Percentiles rank a stretch among this genome's conserved stretches.
phyloP scores from a whole-genome alignment of 2,797 vertebrate species.

The Gephyroberyx darwinii region DNA sequence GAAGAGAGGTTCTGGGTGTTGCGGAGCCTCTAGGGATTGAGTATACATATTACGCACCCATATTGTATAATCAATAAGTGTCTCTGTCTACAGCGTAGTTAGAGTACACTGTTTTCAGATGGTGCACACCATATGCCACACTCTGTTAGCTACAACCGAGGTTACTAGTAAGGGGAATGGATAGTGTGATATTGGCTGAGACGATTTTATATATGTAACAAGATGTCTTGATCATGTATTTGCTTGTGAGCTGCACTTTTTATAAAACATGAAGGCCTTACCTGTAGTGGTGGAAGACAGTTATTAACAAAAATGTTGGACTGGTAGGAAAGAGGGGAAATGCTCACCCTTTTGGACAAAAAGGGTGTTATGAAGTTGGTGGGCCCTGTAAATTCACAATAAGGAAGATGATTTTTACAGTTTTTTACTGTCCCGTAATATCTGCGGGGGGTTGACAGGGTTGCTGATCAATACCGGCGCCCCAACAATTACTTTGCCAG shows the following conservation, averaged over 20 bases:
- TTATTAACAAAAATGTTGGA: not conserved
- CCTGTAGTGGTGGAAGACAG: not conserved
- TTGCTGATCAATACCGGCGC: too few relatives aligned
- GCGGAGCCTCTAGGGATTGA: slow-evolving; percentile 42
- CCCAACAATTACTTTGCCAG: too few relatives aligned
- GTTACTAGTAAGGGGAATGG: slow-evolving; percentile 21
- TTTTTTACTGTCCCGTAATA: too few relatives aligned
- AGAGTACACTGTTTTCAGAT: slow-evolving; percentile 50
- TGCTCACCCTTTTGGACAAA: not conserved
- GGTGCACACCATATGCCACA: slow-evolving; percentile 56
- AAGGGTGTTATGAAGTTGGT: not conserved
- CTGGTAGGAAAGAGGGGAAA: not conserved
- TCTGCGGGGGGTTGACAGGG: too few relatives aligned
- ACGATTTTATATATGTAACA: not conserved
- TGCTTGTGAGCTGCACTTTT: slow-evolving; percentile 6
- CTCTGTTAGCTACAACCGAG: slow-evolving; percentile 38
- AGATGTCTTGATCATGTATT: not conserved
- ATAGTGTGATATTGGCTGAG: slow-evolving; percentile 25
- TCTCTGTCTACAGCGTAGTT: slow-evolving; percentile 41
- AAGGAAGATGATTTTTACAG: too few relatives aligned
- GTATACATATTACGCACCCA: slow-evolving; percentile 49
- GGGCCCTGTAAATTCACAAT: not conserved
- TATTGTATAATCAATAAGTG: slow-evolving; percentile 58
- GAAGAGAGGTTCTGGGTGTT: slow-evolving; percentile 38
- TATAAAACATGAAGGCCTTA: slow-evolving; percentile 7